Percentiles rank a stretch among this genome's conserved stretches.
Evolutionary conservation across 2,113 vertebrate species (phyloP).

Genomic region (Notarius lentiginosus): DNA sequence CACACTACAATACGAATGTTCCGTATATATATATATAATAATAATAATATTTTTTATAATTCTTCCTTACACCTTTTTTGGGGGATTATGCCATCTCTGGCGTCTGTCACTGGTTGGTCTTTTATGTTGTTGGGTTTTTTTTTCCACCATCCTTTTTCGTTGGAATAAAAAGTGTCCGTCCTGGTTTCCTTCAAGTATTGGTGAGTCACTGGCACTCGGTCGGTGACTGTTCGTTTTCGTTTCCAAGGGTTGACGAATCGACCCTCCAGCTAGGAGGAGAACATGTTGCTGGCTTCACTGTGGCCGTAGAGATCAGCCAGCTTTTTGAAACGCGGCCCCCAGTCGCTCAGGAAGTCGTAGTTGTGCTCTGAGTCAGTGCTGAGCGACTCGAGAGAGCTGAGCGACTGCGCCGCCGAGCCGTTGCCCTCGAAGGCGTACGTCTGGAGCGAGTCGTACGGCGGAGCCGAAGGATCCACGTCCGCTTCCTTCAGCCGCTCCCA

Average conservation of each 20-base stretch:
- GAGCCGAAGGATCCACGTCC: conserved; percentile 79
- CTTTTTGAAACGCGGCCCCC: conserved; percentile 88
- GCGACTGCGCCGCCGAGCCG: conserved; percentile 79
- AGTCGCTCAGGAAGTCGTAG: conserved; percentile 87
- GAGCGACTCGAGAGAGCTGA: conserved; percentile 85
- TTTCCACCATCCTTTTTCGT: background rate
- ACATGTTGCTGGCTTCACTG: conserved; percentile 69
- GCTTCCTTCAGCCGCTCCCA: conserved; percentile 84
- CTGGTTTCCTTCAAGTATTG: conserved; percentile 23
- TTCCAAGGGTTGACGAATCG: background rate
- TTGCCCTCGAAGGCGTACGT: conserved; percentile 87
- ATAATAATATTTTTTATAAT: background rate
- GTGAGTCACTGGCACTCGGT: conserved; percentile 45
- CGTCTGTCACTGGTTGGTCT: background rate
- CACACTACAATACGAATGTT: background rate
- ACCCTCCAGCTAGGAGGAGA: conserved; percentile 79
- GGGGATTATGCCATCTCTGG: conserved; percentile 1
- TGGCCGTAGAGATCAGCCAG: conserved; percentile 88
- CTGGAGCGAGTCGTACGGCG: conserved; percentile 88
- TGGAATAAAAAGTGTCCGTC: background rate
- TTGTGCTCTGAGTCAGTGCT: conserved; percentile 88
- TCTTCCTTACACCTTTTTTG: background rate
- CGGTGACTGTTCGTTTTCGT: conserved; percentile 41
- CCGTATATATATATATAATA: background rate
- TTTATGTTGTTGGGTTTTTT: background rate